These are phyloP conservation scores for Porites cylindrica DNA, from an alignment of 92 coral and sea anemone genomes.

Conservation along the genomic window DNA sequence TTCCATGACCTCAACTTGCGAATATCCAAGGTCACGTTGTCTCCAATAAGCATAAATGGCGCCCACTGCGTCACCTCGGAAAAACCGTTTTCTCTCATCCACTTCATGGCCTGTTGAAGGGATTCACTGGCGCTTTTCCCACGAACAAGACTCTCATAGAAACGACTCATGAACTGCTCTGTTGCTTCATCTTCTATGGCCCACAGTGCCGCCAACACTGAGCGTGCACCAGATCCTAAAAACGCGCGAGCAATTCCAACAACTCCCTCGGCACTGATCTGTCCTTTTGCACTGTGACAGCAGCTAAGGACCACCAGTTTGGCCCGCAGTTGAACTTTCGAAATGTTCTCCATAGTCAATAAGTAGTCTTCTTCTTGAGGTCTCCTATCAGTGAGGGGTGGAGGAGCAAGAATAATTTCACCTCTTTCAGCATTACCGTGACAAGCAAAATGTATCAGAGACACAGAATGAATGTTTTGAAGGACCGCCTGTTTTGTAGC, in stretches of 20 bases:
- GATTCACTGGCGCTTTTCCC: not conserved
- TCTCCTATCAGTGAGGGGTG: not conserved
- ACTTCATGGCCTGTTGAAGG: not conserved
- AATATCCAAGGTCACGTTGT: not conserved
- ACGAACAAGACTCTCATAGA: not conserved
- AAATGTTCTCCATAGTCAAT: not conserved
- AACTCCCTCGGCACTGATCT: not conserved
- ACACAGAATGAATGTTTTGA: not conserved
- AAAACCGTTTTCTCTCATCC: not conserved
- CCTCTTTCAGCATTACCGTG: not conserved
- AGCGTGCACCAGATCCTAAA: not conserved
- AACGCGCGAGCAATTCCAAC: not conserved
- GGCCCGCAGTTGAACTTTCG: not conserved
- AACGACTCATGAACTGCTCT: not conserved
- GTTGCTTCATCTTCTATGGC: not conserved
- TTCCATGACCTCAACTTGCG: no score
- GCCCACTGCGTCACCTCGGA: not conserved
- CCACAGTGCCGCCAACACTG: conserved; percentile 2
- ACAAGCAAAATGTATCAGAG: not conserved
- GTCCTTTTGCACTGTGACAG: not conserved
- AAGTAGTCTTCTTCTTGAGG: not conserved
- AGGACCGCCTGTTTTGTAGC: not conserved
- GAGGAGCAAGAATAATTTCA: not conserved
- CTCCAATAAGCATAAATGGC: not conserved
- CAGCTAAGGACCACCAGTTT: not conserved